These are phyloP conservation scores for Caenorhabditis brenneri DNA, from an alignment of 1,140 invertebrate species.

Conservation along the genomic window DNA sequence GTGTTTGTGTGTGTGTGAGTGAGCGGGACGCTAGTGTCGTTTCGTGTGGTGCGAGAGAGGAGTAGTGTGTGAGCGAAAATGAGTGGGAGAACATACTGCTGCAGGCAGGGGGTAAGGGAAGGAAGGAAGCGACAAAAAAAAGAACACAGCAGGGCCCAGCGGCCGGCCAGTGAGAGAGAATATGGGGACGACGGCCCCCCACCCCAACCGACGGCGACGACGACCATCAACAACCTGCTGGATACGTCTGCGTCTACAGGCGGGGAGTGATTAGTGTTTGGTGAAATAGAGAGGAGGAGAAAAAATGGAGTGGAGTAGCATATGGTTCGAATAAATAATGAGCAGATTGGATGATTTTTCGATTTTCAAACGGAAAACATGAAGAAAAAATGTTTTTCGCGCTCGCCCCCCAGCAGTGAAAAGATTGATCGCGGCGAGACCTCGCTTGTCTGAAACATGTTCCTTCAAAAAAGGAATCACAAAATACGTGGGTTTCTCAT, in stretches of 20 bases:
- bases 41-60: not conserved
- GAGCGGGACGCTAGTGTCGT: not conserved
- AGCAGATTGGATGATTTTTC: too few relatives aligned
- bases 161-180: not conserved
- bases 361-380: too few relatives aligned
- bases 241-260: conserved; percentile 6
- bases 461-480: too few relatives aligned
- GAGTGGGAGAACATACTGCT: conserved; percentile 29
- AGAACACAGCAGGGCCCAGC: not conserved
- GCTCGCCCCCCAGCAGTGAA: too few relatives aligned
- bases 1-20: not conserved
- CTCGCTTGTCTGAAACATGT: too few relatives aligned
- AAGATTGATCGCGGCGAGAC: too few relatives aligned
- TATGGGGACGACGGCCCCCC: not conserved
- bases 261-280: not conserved
- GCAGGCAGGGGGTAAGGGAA: not conserved
- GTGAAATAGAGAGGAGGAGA: not conserved
- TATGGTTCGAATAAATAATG: too few relatives aligned
- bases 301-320: too few relatives aligned
- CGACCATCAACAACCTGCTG: conserved; percentile 34
- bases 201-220: too few relatives aligned
- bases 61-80: not conserved
- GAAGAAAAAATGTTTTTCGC: too few relatives aligned
- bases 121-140: not conserved
- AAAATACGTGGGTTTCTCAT: too few relatives aligned